A percentile compares a stretch with the other conserved stretches of the same genome.
Evolutionary conservation across 2,797 vertebrate genomes (phyloP).

Genomic region (Pseudochirops cupreus): DNA sequence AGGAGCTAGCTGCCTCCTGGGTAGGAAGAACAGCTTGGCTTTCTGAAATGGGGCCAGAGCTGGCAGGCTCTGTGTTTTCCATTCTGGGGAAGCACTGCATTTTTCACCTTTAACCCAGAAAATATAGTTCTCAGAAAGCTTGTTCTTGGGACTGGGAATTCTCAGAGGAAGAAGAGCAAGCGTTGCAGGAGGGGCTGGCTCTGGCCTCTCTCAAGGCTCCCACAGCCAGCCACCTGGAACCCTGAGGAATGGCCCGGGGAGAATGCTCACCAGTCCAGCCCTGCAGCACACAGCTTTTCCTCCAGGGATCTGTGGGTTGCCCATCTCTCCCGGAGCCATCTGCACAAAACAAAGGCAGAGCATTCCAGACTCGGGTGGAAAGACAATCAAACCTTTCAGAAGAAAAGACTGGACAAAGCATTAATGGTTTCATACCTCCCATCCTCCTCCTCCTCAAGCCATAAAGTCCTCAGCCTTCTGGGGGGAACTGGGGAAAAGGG

Average conservation of each 20-base stretch:
- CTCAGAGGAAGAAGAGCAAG: conserved; percentile 65
- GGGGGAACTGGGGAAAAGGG: neutral
- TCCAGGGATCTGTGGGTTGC: neutral
- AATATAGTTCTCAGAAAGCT: conserved; percentile 78
- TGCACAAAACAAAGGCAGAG: neutral
- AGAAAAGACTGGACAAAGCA: neutral
- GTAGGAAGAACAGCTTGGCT: conserved; percentile 65
- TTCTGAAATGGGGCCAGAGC: conserved; percentile 69
- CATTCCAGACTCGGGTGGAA: neutral
- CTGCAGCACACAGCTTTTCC: neutral
- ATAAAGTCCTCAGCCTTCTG: neutral
- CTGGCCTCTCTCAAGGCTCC: neutral
- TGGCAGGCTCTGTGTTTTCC: conserved; percentile 69
- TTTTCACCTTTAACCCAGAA: conserved; percentile 82
- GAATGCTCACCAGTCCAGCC: neutral
- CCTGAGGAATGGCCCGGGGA: neutral
- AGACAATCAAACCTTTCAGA: neutral
- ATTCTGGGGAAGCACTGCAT: conserved; percentile 80
- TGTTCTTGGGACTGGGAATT: conserved; percentile 75
- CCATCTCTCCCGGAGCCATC: neutral
- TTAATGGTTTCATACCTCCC: neutral
- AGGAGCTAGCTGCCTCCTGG: conserved; percentile 50
- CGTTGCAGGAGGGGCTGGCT: conserved; percentile 2
- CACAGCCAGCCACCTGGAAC: neutral
- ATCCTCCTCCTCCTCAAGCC: neutral